Evolutionary conservation across 2,797 vertebrate genomes (phyloP).

Genomic region (Sarcophilus harrisii): DNA sequence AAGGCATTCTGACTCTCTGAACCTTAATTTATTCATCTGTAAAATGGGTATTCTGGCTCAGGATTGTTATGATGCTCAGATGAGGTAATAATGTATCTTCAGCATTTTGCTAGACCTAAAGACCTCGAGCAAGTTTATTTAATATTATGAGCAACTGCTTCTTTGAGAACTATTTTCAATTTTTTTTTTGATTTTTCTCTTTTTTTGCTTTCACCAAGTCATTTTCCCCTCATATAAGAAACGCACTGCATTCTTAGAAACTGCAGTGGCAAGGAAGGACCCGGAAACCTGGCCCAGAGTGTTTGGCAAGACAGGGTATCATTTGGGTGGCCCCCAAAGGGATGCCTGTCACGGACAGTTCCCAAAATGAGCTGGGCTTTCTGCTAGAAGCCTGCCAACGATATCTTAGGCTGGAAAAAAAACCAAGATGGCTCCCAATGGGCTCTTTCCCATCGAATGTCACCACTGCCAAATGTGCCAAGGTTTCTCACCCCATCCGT

Average conservation of each 20-base stretch:
- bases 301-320: slow-evolving; percentile 81
- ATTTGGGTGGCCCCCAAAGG: slow-evolving; percentile 82
- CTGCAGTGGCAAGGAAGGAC: slow-evolving; percentile 83
- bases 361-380: slow-evolving; percentile 83
- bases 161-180: slow-evolving; percentile 76
- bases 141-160: not conserved
- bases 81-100: not conserved
- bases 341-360: slow-evolving; percentile 78
- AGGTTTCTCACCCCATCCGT: not conserved
- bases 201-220: slow-evolving; percentile 54
- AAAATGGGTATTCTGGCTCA: not conserved
- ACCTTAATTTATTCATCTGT: not conserved
- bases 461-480: slow-evolving; percentile 45
- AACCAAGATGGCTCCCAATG: slow-evolving; percentile 70
- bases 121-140: not conserved
- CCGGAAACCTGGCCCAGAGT: slow-evolving; percentile 81
- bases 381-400: slow-evolving; percentile 76
- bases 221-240: slow-evolving; percentile 50
- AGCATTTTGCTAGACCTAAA: not conserved
- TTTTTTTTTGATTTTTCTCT: slow-evolving; percentile 65
- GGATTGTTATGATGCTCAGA: not conserved
- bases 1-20: not conserved
- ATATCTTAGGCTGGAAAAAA: slow-evolving; percentile 67
- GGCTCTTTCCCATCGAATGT: slow-evolving; percentile 74
- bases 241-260: slow-evolving; percentile 84